These are phyloP conservation scores for Pantherophis alleghaniensis DNA, from an alignment of 2,797 vertebrate species.

Conservation along the genomic window DNA sequence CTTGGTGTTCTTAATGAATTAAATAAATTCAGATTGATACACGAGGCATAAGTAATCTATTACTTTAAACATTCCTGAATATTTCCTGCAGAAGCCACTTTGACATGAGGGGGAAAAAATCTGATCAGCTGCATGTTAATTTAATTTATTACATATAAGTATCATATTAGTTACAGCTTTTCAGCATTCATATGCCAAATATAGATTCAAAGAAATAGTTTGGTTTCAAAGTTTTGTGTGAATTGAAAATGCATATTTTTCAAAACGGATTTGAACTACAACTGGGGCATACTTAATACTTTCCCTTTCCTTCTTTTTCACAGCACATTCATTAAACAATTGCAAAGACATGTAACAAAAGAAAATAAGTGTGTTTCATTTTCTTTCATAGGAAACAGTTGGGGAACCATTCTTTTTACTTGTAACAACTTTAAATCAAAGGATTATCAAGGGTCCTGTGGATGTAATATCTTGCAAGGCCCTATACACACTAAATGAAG, in stretches of 20 bases:
- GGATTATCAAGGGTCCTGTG: conserved; percentile 90
- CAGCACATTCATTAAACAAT: background rate
- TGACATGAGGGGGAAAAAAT: no score
- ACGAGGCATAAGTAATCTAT: background rate
- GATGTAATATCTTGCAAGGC: conserved; percentile 92
- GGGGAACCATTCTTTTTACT: conserved; percentile 92
- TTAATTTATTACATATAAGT: background rate
- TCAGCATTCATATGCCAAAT: background rate
- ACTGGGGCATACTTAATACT: background rate
- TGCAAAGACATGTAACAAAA: conserved; percentile 8
- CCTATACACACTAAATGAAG: conserved; percentile 92
- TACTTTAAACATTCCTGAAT: background rate
- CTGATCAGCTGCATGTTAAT: background rate
- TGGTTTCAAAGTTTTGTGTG: background rate
- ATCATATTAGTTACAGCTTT: no score
- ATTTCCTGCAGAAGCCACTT: background rate
- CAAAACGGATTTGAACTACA: background rate
- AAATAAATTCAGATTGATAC: background rate
- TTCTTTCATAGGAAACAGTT: conserved; percentile 83
- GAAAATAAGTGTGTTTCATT: conserved; percentile 24
- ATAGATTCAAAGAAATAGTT: background rate
- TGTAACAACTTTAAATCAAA: conserved; percentile 89
- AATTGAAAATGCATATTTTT: background rate
- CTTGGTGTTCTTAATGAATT: background rate
- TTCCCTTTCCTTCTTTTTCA: background rate